A percentile compares a stretch with the other conserved stretches of the same genome.
phyloP scores from a whole-genome alignment of 1,140 invertebrate species.

The Papilio helenus region DNA sequence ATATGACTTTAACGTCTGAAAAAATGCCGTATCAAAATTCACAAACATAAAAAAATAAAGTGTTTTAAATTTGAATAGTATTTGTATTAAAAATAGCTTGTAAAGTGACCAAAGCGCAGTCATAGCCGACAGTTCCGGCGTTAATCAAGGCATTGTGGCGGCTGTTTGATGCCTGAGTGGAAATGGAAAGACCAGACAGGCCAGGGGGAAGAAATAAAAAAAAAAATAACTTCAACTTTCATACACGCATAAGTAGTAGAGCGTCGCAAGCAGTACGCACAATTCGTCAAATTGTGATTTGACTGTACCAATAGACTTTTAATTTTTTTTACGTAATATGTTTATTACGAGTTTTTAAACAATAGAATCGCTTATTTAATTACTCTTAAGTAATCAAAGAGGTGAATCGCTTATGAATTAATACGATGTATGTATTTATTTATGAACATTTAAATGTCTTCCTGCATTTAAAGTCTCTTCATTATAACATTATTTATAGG shows the following conservation, averaged over 20 bases:
- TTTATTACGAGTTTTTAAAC: no score
- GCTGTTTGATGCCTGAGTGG: slow-evolving; percentile 69
- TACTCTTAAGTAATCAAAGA: no score
- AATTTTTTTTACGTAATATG: no score
- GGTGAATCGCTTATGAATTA: no score
- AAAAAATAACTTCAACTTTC: slow-evolving; percentile 71
- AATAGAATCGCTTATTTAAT: no score
- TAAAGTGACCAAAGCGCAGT: slow-evolving; percentile 50
- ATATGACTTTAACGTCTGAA: no score
- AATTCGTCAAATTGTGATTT: slow-evolving; percentile 27
- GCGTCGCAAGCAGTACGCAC: slow-evolving; percentile 51
- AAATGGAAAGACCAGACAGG: slow-evolving; percentile 74
- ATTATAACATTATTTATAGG: no score
- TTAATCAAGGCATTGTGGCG: slow-evolving; percentile 71
- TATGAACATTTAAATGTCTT: no score
- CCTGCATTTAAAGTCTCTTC: no score
- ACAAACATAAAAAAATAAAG: background rate
- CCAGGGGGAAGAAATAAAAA: slow-evolving; percentile 74
- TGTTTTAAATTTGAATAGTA: background rate
- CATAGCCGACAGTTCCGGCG: slow-evolving; percentile 54
- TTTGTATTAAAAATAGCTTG: slow-evolving; percentile 14
- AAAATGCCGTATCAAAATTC: no score
- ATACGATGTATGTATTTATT: no score
- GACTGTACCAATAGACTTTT: background rate
- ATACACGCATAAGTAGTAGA: slow-evolving; percentile 66